These are phyloP conservation scores for Epinotia ramella DNA, from an alignment of 2,888 invertebrate genomes.

Conservation along the genomic window DNA sequence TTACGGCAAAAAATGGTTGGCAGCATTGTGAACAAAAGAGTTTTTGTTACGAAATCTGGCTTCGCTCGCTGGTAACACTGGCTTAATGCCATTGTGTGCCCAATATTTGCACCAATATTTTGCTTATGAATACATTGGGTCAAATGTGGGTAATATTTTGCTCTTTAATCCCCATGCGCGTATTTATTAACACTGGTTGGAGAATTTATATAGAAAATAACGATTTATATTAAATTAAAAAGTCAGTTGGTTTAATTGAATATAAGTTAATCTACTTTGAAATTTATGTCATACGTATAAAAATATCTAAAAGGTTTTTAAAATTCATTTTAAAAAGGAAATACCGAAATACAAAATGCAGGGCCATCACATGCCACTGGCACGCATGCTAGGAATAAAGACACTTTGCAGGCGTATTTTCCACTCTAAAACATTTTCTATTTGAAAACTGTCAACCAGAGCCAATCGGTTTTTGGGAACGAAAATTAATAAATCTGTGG, in stretches of 20 bases:
- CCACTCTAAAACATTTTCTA: neutral
- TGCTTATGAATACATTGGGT: constrained; percentile 2
- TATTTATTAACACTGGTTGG: neutral
- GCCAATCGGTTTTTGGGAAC: neutral
- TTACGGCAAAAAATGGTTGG: constrained; percentile 30
- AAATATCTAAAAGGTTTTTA: neutral
- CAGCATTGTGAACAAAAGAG: constrained; percentile 26
- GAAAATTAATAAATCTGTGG: neutral
- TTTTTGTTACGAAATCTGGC: constrained; percentile 23
- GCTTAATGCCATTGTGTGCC: constrained; percentile 14
- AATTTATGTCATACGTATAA: neutral
- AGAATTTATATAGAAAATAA: neutral
- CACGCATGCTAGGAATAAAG: constrained; percentile 1
- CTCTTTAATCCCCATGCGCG: neutral
- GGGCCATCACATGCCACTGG: neutral
- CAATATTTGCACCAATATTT: constrained; percentile 11
- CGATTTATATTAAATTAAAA: neutral
- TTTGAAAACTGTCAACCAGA: neutral
- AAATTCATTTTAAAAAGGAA: neutral
- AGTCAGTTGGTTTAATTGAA: neutral
- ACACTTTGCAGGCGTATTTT: neutral
- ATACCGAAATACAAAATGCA: neutral
- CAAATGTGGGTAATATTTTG: neutral
- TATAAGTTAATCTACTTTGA: neutral
- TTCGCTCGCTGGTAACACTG: constrained; percentile 19